phyloP scores from a whole-genome alignment of 2,797 vertebrate genomes.

The Esox masquinongy region DNA sequence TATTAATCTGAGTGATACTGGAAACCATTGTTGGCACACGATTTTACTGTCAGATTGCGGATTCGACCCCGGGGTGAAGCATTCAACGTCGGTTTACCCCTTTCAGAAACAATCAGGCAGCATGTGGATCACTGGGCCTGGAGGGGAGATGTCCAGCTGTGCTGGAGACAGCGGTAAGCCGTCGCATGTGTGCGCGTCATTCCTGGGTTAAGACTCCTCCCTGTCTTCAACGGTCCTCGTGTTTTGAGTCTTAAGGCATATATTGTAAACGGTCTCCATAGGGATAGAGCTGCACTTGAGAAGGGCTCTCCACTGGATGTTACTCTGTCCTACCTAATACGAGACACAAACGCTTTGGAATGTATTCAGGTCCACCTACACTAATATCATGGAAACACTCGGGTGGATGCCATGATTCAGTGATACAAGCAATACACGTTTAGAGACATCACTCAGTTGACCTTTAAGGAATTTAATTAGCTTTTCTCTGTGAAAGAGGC shows the following conservation, averaged over 20 bases:
- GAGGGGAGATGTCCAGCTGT: constrained; percentile 16
- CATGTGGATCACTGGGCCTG: constrained; percentile 20
- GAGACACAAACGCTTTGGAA: neutral
- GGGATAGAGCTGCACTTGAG: neutral
- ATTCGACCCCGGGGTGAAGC: constrained; percentile 19
- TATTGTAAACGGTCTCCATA: neutral
- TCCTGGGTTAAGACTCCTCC: constrained; percentile 3
- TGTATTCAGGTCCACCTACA: neutral
- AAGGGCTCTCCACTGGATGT: neutral
- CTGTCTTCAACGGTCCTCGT: neutral
- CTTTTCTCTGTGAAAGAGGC: neutral
- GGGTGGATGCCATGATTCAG: neutral
- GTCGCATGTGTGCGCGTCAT: constrained; percentile 11
- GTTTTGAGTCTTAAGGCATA: neutral
- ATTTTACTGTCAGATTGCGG: constrained; percentile 12
- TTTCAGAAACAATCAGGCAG: constrained; percentile 40
- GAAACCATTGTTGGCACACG: neutral
- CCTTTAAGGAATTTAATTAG: neutral
- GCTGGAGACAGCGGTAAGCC: constrained; percentile 27
- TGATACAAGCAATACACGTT: neutral
- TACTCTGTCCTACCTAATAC: neutral
- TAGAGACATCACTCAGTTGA: neutral
- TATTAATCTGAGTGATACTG: neutral
- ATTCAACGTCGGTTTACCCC: constrained; percentile 19
- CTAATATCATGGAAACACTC: neutral